A percentile compares a stretch with the other conserved stretches of the same genome.
phyloP scores from a whole-genome alignment of 2,888 invertebrate genomes.

The Drosophila anomelani region DNA sequence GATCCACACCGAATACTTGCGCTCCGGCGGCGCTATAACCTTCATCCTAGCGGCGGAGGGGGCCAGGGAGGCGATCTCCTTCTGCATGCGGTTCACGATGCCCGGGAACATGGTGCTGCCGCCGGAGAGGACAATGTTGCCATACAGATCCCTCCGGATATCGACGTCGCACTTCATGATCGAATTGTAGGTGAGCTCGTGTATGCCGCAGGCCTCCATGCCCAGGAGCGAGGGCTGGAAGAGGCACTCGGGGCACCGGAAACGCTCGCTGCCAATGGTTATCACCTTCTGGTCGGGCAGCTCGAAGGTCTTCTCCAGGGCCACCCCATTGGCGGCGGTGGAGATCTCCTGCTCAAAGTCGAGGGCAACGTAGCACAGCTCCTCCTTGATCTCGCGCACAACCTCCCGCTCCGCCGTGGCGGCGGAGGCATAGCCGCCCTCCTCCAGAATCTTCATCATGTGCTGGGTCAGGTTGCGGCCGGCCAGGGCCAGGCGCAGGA shows the following conservation, averaged over 20 bases:
- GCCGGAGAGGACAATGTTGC: not conserved
- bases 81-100: not conserved
- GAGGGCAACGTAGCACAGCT: not conserved
- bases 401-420: not conserved
- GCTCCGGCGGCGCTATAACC: not conserved
- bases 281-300: constrained; percentile 2
- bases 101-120: constrained; percentile 5
- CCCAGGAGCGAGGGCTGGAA: constrained; percentile 1
- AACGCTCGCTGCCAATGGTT: not conserved
- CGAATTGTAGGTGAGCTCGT: not conserved
- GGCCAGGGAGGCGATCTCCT: not conserved
- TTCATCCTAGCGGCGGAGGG: not conserved
- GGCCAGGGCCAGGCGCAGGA: not conserved
- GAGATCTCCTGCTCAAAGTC: not conserved
- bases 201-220: not conserved
- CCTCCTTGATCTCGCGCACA: constrained; percentile 3
- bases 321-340: not conserved
- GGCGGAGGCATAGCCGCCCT: not conserved
- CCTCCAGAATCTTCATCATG: not conserved
- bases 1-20: constrained; percentile 5
- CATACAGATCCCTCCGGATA: not conserved
- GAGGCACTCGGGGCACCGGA: constrained; percentile 1
- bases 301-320: not conserved
- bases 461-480: not conserved
- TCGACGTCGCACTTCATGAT: constrained; percentile 4